Conservation (phyloP, 2,888 invertebrate species). For the Muschampia staudingeri region DNA sequence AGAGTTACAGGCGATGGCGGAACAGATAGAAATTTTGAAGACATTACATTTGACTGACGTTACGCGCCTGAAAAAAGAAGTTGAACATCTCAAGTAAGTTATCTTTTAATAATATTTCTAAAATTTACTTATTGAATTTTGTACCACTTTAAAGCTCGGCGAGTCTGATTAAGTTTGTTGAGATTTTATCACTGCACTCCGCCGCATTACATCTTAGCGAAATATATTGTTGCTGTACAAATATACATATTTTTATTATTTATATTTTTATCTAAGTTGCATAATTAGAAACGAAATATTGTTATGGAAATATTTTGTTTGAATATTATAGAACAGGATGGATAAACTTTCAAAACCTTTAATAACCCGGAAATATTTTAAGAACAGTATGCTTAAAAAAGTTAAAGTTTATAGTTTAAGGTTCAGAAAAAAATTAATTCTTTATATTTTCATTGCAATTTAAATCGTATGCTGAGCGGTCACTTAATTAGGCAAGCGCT, state of each 20-base stretch:
- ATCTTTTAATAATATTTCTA: slow-evolving; percentile 22
- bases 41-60: slow-evolving; percentile 76
- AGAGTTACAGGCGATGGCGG: slow-evolving; percentile 75
- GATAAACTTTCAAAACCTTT: neutral
- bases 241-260: no score
- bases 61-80: slow-evolving; percentile 76
- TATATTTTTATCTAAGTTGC: neutral
- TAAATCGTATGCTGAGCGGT: slow-evolving; percentile 28
- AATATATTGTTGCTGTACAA: neutral
- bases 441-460: neutral
- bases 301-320: neutral
- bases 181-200: neutral
- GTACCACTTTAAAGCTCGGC: slow-evolving; percentile 15
- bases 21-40: slow-evolving; percentile 79
- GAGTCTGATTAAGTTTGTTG: slow-evolving; percentile 14
- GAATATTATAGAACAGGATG: neutral
- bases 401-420: neutral
- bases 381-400: neutral
- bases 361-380: neutral
- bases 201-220: slow-evolving; percentile 14
- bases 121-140: neutral
- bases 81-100: slow-evolving; percentile 85
- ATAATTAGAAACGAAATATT: neutral
- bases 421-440: neutral
- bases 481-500: neutral